phyloP scores from a whole-genome alignment of 2,797 vertebrate species.

The Podarcis siculus region DNA sequence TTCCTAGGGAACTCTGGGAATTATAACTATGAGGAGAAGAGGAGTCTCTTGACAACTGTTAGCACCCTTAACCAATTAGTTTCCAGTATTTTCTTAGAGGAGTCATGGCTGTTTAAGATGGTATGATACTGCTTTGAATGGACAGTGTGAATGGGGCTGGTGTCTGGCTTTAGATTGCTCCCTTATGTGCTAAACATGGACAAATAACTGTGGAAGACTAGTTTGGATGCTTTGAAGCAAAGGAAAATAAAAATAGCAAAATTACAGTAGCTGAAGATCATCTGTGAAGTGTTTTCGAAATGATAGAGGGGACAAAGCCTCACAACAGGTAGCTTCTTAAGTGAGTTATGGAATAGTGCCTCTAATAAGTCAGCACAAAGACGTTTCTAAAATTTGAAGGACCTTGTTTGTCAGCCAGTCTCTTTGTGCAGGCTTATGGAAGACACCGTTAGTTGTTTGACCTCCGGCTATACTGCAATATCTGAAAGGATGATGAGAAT shows the following conservation, averaged over 20 bases:
- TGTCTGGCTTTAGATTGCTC: neutral
- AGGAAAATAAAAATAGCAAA: slow-evolving; percentile 62
- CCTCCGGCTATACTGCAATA: slow-evolving; percentile 18
- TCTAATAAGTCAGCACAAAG: slow-evolving; percentile 62
- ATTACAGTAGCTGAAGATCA: slow-evolving; percentile 64
- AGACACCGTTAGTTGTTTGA: slow-evolving; percentile 18
- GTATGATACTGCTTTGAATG: too few relatives aligned
- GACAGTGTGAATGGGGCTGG: neutral
- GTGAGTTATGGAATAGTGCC: slow-evolving; percentile 62
- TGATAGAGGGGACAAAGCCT: slow-evolving; percentile 62
- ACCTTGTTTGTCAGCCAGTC: slow-evolving; percentile 58
- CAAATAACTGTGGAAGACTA: slow-evolving; percentile 36
- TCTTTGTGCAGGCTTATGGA: slow-evolving; percentile 58
- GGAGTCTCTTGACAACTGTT: too few relatives aligned
- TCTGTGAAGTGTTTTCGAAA: slow-evolving; percentile 61
- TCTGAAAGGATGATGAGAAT: slow-evolving; percentile 31
- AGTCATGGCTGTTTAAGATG: neutral
- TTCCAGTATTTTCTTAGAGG: neutral
- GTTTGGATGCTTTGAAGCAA: slow-evolving; percentile 36
- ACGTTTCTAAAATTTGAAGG: slow-evolving; percentile 39
- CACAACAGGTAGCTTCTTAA: slow-evolving; percentile 57
- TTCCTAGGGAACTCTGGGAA: too few relatives aligned
- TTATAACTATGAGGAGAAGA: too few relatives aligned
- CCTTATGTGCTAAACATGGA: neutral
- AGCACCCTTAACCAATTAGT: too few relatives aligned